A percentile compares a stretch with the other conserved stretches of the same genome.
phyloP scores from a whole-genome alignment of 2,797 vertebrate species.

The Poeciliopsis gracilis region DNA sequence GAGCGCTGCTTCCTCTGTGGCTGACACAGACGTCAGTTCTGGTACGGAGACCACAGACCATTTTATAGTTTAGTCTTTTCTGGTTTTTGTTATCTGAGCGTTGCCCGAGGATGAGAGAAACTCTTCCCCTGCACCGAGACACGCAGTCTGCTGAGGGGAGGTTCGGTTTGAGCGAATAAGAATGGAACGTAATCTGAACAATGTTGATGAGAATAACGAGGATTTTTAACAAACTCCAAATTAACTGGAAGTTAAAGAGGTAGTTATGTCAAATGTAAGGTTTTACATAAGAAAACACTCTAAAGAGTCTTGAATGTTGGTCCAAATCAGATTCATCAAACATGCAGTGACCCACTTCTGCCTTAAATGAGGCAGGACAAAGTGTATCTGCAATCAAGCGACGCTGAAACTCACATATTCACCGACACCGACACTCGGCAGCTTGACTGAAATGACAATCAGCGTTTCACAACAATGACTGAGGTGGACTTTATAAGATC shows the following conservation, averaged over 20 bases:
- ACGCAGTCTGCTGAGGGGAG: neutral
- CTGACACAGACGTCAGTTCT: slow-evolving; percentile 30
- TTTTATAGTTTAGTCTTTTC: slow-evolving; percentile 38
- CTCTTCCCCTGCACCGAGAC: neutral
- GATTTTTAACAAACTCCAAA: neutral
- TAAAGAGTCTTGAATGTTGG: neutral
- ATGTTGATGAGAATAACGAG: neutral
- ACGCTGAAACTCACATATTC: slow-evolving; percentile 13
- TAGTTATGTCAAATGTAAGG: neutral
- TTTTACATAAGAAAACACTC: neutral
- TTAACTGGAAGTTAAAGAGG: neutral
- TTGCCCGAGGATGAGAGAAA: neutral
- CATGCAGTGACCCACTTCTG: slow-evolving; percentile 36
- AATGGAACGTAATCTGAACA: neutral
- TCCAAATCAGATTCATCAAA: neutral
- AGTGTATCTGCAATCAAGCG: slow-evolving; percentile 23
- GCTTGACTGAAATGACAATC: neutral
- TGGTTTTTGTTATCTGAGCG: neutral
- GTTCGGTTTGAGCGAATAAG: neutral
- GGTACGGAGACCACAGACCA: slow-evolving; percentile 25
- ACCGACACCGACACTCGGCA: neutral
- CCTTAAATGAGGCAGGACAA: slow-evolving; percentile 32
- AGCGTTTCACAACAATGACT: neutral
- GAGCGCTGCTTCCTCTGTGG: slow-evolving; percentile 31
- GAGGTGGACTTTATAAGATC: neutral